Evolutionary conservation across 2,113 vertebrate genomes (phyloP), one percentile per base, ranked within the genome.

Genomic region (Scomber scombrus): DNA sequence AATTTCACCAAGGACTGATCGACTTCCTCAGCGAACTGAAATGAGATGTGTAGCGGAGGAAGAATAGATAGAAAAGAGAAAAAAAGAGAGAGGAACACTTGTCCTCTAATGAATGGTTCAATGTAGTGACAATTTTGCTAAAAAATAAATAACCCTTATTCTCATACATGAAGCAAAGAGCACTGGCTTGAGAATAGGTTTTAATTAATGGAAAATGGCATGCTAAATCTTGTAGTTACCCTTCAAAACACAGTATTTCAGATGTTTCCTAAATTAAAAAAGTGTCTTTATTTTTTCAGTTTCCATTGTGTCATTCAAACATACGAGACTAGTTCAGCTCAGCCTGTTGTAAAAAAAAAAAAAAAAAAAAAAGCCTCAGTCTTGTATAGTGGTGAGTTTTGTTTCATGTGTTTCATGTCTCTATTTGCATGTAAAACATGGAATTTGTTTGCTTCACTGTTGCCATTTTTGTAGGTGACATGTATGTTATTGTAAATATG

Each of bases 1-100:
- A 96, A 68, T 99, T 99, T 89, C 98, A 99, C 85, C 91, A 83
- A 29, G 95, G 90, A 16, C 89, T 99, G 77, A 94, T 99, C 12
- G 91, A 92, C 77, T 99, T 98, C 87, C 96, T 99, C 43, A 90
- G 60, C 82, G 96, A 93, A 74, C 91, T 98, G 57, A 90, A 93
- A 79, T 88, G 71, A 89, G 67, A 73, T 16, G 31, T 49, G 15
- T 26, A 26, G 16, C 23, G 0, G 45, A 54, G 56, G 40, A 68
- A 40, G 46, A 54, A 45, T 29, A 63, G 21, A 34, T 52, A 55
- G n/a, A 57, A 14, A 40, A 11, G 5, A 14, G 16, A 23, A 67
- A 58, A 40, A 26, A 5, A 45, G 29, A 1, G 47, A 16, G 40
- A 56, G 19, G 9, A 72, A 11, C 10, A 16, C 18, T 11, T 16